Evolutionary conservation across 2,113 vertebrate species (phyloP), one percentile per base, ranked within the genome.

Genomic region (Datnioides undecimradiatus): DNA sequence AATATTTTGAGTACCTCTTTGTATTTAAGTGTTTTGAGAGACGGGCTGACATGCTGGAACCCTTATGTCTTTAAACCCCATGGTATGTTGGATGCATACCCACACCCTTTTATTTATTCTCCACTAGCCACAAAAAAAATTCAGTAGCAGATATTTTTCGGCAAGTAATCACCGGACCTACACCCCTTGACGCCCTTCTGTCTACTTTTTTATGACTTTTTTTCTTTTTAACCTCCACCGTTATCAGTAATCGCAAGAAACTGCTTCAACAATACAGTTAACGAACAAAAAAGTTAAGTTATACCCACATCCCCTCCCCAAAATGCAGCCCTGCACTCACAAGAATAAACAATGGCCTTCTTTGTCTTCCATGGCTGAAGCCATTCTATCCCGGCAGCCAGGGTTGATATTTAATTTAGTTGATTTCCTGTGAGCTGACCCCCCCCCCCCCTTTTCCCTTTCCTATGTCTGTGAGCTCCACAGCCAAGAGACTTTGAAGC

Each of bases 21-120:
- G 91, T 93, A 93, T 93, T 93, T 91, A 93, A 91, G 87, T 93
- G 90, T 91, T 92, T 89, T 79, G 74, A 91, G 91, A 92, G 82
- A 82, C 51, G 73, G 88, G 87, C 89, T 91, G 87, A 90, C 86
- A 92, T 92, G 92, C 92, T 92, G 93, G 89, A 91, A 87, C 73
- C 79, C 78, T 76, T 83, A 21, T 84, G 71, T 84, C 67, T 68
- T 78, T 81, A 52, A 68, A 48, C 79, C 63, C 40, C 25, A 7
- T 40, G 77, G 62, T 88, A 23, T 88, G 83, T 78, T 73, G 55
- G 66, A 76, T 52, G 69, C 90, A 89, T 86, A 88, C 84, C 60
- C 34, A 12, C 83, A 84, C 71, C 83, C 49, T 84, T 80, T 86
- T 92, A 94, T 94, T 94, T 94, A 94, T 94, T 94, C 86, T 89